These are phyloP conservation scores for Eretmocerus hayati DNA, from an alignment of 2,888 invertebrate species.

Conservation along the genomic window DNA sequence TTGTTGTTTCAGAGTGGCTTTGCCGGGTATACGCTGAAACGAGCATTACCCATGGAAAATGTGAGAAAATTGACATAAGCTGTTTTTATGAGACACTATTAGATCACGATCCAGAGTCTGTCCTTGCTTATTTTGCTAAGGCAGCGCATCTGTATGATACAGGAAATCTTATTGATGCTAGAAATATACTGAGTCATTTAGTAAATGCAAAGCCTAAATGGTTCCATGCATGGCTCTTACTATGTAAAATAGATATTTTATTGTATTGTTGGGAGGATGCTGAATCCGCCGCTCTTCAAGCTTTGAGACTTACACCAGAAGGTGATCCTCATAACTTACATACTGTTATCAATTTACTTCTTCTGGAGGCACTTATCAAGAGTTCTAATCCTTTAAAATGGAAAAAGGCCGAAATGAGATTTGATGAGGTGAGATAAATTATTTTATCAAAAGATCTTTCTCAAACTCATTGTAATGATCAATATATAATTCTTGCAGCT, in stretches of 20 bases:
- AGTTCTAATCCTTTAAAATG: constrained; percentile 50
- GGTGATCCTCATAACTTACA: constrained; percentile 35
- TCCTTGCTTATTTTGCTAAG: constrained; percentile 57
- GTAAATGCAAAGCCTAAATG: constrained; percentile 45
- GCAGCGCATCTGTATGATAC: constrained; percentile 53
- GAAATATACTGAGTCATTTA: constrained; percentile 48
- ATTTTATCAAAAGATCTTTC: not conserved
- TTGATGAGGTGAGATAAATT: constrained; percentile 35
- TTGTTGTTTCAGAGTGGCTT: constrained; percentile 55
- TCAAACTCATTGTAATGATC: not conserved
- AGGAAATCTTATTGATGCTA: constrained; percentile 53
- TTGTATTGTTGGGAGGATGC: constrained; percentile 53
- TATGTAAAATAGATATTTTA: constrained; percentile 48
- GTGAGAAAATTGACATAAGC: constrained; percentile 44
- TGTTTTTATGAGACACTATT: constrained; percentile 51
- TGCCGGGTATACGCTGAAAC: constrained; percentile 55
- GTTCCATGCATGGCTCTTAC: constrained; percentile 48
- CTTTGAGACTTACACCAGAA: constrained; percentile 40
- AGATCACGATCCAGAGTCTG: constrained; percentile 54
- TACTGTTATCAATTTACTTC: constrained; percentile 34
- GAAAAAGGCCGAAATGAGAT: constrained; percentile 39
- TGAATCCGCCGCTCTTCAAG: constrained; percentile 41
- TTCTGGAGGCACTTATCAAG: constrained; percentile 46
- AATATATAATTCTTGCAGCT: constrained; percentile 24
- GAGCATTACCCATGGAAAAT: constrained; percentile 29